A percentile compares a stretch with the other conserved stretches of the same genome.
Evolutionary conservation across 92 coral and sea anemone species (phyloP).

Genomic region (Siderastrea radians): DNA sequence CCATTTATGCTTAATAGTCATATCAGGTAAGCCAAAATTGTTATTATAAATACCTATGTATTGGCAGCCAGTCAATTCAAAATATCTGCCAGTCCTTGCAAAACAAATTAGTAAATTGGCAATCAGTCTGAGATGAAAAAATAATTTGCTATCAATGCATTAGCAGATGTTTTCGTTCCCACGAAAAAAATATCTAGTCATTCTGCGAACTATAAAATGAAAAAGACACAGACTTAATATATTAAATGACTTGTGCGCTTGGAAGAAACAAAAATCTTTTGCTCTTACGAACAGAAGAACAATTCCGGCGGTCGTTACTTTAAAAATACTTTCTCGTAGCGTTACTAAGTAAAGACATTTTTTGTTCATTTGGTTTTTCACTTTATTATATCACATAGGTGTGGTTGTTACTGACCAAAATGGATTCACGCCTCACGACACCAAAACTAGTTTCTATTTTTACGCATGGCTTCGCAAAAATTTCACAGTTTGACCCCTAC

Average conservation of each 20-base stretch:
- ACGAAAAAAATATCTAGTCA: not conserved
- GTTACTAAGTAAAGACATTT: not conserved
- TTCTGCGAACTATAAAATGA: not conserved
- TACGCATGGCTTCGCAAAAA: too few relatives aligned
- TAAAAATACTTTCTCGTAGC: too few relatives aligned
- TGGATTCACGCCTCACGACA: not conserved
- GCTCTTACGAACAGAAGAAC: too few relatives aligned
- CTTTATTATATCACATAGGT: not conserved
- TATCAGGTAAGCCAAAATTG: not conserved
- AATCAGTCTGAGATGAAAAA: not conserved
- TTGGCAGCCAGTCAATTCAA: not conserved
- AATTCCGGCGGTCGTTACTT: too few relatives aligned
- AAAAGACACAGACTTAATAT: not conserved
- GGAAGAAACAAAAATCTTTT: too few relatives aligned
- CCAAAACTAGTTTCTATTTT: too few relatives aligned
- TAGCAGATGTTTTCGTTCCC: constrained; percentile 31
- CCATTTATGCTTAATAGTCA: constrained; percentile 6
- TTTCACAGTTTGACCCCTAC: too few relatives aligned
- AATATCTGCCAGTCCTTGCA: not conserved
- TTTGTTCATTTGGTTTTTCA: not conserved
- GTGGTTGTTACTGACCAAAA: not conserved
- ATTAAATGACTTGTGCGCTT: too few relatives aligned
- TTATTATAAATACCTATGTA: too few relatives aligned
- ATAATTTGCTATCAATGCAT: not conserved
- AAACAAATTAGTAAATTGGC: constrained; percentile 25